Base-by-base conservation (phyloP, 2,797 vertebrate species). In the Molossus molossus region DNA sequence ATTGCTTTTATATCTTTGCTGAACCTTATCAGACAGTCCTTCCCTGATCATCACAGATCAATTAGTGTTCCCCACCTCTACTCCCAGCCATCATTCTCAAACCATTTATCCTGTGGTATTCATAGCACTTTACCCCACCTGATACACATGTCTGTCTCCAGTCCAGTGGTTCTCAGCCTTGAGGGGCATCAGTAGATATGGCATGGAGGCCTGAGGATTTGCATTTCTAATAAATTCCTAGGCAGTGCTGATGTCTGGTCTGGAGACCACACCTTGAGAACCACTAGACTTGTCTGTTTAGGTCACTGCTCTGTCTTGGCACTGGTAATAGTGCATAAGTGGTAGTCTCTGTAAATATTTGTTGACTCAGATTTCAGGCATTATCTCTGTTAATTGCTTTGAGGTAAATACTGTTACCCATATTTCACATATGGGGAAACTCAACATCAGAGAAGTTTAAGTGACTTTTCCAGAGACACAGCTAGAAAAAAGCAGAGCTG, bases 201-300 rank as follows among this genome's bases (percentile, higher is more conserved):
- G 11, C 21, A 14, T 4, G 45, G 12, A 80, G 72, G 21, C 13
- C 33, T 73, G 72, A 81, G 62, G 55, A 65, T 45, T 23, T 87
- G 33, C 64, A 12, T 89, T 80, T 92, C 48, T 87, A 72, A 90
- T 62, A 60, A 50, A 48, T 57, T 85, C 33, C 45, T 57, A 67
- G 40, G 45, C 53, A 12, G 53, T 70, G 67, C 70, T 83, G 55
- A 8, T 37, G 9, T 53, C 57, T 13, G 60, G 33, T 33, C 48
- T 72, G 27, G 53, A 75, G 91, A 73, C 53, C 76, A 84, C 37
- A 18, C 62, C 76, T 73, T 3, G 70, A 95, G 82, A 83, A 33
- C 55, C 40, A 76, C 65, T 57, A 12, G 58, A 77, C 25, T 40
- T 73, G 17, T 55, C 60, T 77, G 40, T 45, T 87, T 20, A 90